Percentiles rank a stretch among this genome's conserved stretches.
phyloP scores from a whole-genome alignment of 1,140 invertebrate genomes.

The Heliconius hewitsoni region DNA sequence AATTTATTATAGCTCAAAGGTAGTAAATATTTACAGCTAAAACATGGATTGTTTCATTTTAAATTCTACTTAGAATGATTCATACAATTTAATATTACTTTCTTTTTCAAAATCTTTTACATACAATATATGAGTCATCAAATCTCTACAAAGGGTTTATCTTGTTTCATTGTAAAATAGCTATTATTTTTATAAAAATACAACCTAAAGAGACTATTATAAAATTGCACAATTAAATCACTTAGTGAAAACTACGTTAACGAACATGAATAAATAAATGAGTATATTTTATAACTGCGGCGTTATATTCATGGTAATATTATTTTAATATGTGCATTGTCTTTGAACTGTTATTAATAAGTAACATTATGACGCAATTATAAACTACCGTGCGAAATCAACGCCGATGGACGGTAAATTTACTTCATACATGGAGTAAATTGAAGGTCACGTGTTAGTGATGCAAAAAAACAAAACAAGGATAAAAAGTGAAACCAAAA shows the following conservation, averaged over 20 bases:
- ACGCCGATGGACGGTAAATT: constrained; percentile 8
- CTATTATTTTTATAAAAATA: background rate
- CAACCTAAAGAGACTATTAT: background rate
- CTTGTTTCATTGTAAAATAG: background rate
- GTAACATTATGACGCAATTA: constrained; percentile 41
- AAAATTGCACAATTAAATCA: background rate
- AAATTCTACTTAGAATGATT: background rate
- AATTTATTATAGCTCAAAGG: too few relatives aligned
- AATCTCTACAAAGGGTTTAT: background rate
- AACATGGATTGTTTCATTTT: background rate
- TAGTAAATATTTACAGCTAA: background rate
- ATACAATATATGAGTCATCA: background rate
- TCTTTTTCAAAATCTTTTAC: background rate
- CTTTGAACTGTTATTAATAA: constrained; percentile 16
- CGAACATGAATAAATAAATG: background rate
- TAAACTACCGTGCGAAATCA: constrained; percentile 20
- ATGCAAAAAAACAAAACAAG: constrained; percentile 40
- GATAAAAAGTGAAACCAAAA: constrained; percentile 35
- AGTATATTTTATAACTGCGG: background rate
- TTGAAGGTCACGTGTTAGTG: constrained; percentile 46
- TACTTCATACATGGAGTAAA: constrained; percentile 23
- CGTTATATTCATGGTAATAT: background rate
- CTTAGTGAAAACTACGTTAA: background rate
- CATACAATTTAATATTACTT: background rate
- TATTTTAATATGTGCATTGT: constrained; percentile 11